These are phyloP conservation scores for Hippopotamus amphibius DNA, from an alignment of 2,113 vertebrate genomes.

Conservation along the genomic window DNA sequence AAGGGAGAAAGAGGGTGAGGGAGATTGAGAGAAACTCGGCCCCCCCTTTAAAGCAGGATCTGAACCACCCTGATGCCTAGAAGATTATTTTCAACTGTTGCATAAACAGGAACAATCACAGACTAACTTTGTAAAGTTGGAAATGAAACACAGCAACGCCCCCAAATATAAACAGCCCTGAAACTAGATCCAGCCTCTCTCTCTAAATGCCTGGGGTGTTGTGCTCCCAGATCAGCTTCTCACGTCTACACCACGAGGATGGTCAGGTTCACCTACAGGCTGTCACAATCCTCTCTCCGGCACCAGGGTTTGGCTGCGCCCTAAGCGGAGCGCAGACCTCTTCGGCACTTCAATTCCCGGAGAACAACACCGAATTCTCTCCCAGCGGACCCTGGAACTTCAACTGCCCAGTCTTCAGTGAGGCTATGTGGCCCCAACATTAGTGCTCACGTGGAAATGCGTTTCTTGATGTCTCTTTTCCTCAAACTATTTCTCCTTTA, in stretches of 20 bases:
- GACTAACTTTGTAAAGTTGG: not conserved
- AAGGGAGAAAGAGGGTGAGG: not conserved
- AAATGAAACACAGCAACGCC: not conserved
- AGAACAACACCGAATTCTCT: fast-evolving
- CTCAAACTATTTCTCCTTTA: constrained; percentile 47
- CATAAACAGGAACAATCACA: not conserved
- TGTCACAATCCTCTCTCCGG: fast-evolving
- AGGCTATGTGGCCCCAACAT: not conserved
- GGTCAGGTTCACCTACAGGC: fast-evolving
- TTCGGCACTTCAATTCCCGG: not conserved
- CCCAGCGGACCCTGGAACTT: fast-evolving
- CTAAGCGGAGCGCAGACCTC: not conserved
- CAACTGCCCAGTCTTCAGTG: fast-evolving
- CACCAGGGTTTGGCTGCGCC: fast-evolving
- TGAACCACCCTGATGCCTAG: not conserved
- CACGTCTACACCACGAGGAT: fast-evolving
- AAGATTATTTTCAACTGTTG: not conserved
- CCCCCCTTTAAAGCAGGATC: not conserved
- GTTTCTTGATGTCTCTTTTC: not conserved
- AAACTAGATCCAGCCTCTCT: fast-evolving
- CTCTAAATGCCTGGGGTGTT: fast-evolving
- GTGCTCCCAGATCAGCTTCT: too few relatives aligned
- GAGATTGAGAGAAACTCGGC: not conserved
- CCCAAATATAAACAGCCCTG: not conserved
- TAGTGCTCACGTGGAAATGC: not conserved